Conservation (phyloP, 2,113 vertebrate genomes). For the Pavo muticus region DNA sequence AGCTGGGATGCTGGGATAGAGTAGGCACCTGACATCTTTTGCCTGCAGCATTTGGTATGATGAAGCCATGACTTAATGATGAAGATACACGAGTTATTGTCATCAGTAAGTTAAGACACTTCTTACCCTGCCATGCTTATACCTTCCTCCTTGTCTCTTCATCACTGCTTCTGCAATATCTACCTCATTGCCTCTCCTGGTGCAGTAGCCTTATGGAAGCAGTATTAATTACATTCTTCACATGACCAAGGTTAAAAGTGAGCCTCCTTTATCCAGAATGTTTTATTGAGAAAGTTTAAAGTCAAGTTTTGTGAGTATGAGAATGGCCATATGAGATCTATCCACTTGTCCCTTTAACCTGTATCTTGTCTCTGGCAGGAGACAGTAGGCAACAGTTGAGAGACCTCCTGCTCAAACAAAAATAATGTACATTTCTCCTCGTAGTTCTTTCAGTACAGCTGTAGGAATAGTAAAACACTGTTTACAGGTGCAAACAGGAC, state of each 20-base stretch:
- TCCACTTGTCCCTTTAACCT: not conserved
- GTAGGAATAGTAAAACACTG: not conserved
- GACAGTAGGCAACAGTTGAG: not conserved
- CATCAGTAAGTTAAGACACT: not conserved
- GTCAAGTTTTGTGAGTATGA: not conserved
- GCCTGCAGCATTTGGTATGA: not conserved
- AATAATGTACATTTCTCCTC: not conserved
- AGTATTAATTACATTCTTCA: accelerated
- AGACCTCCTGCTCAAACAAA: not conserved
- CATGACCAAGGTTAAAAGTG: not conserved
- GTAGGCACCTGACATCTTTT: not conserved
- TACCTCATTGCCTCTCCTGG: not conserved
- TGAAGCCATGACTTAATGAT: not conserved
- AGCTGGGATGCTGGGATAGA: not conserved
- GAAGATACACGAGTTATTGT: not conserved
- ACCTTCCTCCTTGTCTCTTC: not conserved
- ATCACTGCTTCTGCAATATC: not conserved
- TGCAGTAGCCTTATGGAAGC: not conserved
- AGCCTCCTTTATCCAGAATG: not conserved
- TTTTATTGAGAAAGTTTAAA: not conserved
- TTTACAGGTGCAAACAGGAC: not conserved
- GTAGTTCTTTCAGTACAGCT: not conserved
- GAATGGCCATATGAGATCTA: not conserved
- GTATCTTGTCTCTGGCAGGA: not conserved
- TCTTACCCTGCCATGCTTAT: not conserved